A percentile compares a stretch with the other conserved stretches of the same genome.
phyloP scores from a whole-genome alignment of 1,140 invertebrate species.

The Grapholita molesta region DNA sequence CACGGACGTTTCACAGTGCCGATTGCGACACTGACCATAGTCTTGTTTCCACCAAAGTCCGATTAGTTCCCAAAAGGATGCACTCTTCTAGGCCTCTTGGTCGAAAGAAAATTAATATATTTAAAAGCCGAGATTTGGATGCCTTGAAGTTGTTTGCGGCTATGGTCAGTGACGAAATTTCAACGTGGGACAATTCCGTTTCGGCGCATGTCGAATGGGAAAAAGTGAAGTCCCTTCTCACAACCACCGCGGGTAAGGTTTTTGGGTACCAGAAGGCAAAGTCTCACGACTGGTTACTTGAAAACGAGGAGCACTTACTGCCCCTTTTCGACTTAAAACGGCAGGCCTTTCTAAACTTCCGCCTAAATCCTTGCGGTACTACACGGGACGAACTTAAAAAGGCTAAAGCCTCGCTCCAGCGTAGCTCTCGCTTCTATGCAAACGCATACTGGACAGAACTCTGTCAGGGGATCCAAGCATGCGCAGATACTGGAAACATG shows the following conservation, averaged over 20 bases:
- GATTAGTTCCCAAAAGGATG: neutral
- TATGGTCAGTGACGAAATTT: neutral
- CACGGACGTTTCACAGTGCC: neutral
- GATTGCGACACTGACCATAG: conserved; percentile 13
- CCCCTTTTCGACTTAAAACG: neutral
- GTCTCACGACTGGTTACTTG: neutral
- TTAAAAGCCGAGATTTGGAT: neutral
- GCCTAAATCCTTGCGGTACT: too few species aligned
- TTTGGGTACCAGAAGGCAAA: neutral
- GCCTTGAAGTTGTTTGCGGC: neutral
- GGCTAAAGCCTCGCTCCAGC: neutral
- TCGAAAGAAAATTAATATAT: neutral
- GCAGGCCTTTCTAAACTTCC: neutral
- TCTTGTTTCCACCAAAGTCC: neutral
- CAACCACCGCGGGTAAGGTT: neutral
- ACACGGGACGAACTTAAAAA: too few species aligned
- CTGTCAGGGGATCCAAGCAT: too few species aligned
- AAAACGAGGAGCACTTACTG: neutral
- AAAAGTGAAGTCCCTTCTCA: neutral
- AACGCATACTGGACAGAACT: too few species aligned
- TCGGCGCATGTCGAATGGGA: neutral
- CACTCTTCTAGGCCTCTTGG: conserved; percentile 6
- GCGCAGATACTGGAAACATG: too few species aligned
- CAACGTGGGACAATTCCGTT: too few species aligned
- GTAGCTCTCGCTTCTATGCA: neutral